Conservation (phyloP, 2,888 invertebrate species). For the Hanleya hanleyi region DNA sequence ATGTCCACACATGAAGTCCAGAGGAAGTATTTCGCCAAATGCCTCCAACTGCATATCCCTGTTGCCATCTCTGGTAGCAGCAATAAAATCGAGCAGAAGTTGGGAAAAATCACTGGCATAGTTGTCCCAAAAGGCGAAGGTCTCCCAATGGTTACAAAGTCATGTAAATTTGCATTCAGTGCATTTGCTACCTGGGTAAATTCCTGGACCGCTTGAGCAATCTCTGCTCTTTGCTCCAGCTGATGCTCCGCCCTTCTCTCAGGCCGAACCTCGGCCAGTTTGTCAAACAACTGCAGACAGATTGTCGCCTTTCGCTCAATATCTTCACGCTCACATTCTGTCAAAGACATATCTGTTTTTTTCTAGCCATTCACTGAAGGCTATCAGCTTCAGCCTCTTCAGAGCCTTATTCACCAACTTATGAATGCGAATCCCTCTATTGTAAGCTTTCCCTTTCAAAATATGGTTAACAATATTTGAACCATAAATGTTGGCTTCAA, state of each 20-base stretch:
- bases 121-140: background rate
- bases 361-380: background rate
- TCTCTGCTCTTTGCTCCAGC: too few species aligned
- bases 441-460: constrained; percentile 22
- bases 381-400: background rate
- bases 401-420: background rate
- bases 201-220: background rate
- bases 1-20: background rate
- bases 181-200: background rate
- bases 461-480: constrained; percentile 12
- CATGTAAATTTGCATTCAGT: background rate
- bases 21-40: background rate
- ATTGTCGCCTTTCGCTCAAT: background rate
- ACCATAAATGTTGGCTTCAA: constrained; percentile 18
- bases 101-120: background rate
- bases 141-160: background rate
- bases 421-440: constrained; percentile 18
- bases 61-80: background rate
- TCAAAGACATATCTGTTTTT: background rate
- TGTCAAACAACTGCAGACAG: background rate
- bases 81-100: background rate
- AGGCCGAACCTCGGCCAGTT: background rate
- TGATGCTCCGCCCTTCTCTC: background rate
- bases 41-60: background rate
- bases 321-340: background rate